Evolutionary conservation across 2,888 invertebrate genomes (phyloP).

Genomic region (Philopedon plagiatum): DNA sequence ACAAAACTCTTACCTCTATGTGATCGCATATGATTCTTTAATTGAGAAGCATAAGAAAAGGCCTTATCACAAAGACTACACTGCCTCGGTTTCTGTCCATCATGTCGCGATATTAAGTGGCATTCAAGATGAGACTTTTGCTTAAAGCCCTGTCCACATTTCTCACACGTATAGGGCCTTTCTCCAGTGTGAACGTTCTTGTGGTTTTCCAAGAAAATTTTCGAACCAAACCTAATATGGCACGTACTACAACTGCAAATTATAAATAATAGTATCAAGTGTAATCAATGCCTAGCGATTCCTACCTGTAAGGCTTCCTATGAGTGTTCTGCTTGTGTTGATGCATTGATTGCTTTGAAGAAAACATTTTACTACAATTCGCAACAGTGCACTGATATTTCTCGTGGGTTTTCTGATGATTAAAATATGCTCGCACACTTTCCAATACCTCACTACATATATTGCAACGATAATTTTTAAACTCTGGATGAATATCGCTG

Average conservation of each 20-base stretch:
- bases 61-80: constrained; percentile 61
- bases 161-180: constrained; percentile 59
- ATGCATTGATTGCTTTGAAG: no score
- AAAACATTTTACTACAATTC: not conserved
- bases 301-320: not conserved
- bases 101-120: constrained; percentile 55
- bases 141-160: constrained; percentile 61
- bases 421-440: not conserved
- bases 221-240: not conserved
- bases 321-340: not conserved
- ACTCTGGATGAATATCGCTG: constrained; percentile 1
- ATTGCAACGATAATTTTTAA: constrained; percentile 1
- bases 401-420: not conserved
- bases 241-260: not conserved
- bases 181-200: constrained; percentile 58
- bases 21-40: constrained; percentile 60
- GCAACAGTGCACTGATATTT: not conserved
- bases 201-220: constrained; percentile 56
- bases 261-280: no score
- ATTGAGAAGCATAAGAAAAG: constrained; percentile 59
- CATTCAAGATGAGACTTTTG: constrained; percentile 57
- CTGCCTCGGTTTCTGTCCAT: constrained; percentile 57
- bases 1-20: constrained; percentile 57
- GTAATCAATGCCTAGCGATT: no score
- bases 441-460: not conserved